These are phyloP conservation scores for Agrochola lychnidis DNA, from an alignment of 2,888 invertebrate species.

Conservation along the genomic window DNA sequence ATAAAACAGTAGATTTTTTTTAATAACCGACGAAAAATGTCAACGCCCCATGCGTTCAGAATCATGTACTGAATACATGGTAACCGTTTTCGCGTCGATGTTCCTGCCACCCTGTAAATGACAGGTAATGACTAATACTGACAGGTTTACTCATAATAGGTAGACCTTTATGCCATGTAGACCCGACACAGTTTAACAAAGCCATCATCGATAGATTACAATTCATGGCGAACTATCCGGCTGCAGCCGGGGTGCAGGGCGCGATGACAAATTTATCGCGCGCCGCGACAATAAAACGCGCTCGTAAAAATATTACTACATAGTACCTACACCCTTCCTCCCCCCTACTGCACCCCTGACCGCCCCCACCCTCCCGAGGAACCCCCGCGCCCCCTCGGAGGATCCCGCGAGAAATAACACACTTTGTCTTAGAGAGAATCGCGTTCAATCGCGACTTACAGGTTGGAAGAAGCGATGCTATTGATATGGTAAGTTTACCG, in stretches of 20 bases:
- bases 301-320: slow-evolving; percentile 88
- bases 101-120: too few species aligned
- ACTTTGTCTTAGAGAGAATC: slow-evolving; percentile 87
- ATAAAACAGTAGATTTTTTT: too few species aligned
- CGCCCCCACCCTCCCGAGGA: slow-evolving; percentile 39
- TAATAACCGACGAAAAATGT: too few species aligned
- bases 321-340: slow-evolving; percentile 61
- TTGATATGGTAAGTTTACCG: slow-evolving; percentile 67
- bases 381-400: slow-evolving; percentile 45
- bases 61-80: too few species aligned
- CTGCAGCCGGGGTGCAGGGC: slow-evolving; percentile 46
- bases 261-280: slow-evolving; percentile 88
- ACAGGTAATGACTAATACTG: too few species aligned
- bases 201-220: slow-evolving; percentile 41
- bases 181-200: not conserved
- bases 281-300: slow-evolving; percentile 83
- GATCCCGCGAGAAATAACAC: slow-evolving; percentile 88
- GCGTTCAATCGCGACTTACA: slow-evolving; percentile 80
- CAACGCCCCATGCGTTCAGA: too few species aligned
- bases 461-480: slow-evolving; percentile 31
- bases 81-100: too few species aligned
- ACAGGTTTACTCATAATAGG: not conserved
- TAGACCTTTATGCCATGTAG: not conserved
- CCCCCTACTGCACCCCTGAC: slow-evolving; percentile 30
- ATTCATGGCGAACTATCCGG: slow-evolving; percentile 46